Evolutionary conservation across 2,113 vertebrate species (phyloP), one percentile per base, ranked within the genome.

Genomic region (Zosterops pallidus): DNA sequence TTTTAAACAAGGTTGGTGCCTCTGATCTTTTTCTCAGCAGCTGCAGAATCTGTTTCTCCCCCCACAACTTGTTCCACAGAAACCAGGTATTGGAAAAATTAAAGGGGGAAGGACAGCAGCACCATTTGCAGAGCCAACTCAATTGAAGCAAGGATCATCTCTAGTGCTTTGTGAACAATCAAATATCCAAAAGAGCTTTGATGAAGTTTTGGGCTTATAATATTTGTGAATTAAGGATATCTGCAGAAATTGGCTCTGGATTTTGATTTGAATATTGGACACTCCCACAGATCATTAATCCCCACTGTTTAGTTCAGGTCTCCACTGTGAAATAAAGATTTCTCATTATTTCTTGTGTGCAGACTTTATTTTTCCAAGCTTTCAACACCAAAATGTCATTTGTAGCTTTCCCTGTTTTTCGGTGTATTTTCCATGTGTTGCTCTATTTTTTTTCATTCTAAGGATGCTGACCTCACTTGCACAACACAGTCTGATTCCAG

Each of bases 11-110:
- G 95, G 96, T 97, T 97, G 85, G 77, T 95, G 96, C 94, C 96
- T 98, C 98, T 98, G 98, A 98, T 98, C 98, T 98, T 98, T 97
- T 98, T 95, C 94, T 97, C 77, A 83, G 97, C 87, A 97, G 96
- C 94, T 96, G 96, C 91, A 93, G 97, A 97, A 97, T 98, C 97
- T 67, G 94, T 97, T 98, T 97, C 95, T 97, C 76, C 95, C 97
- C 95, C 94, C 91, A 94, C 96, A 96, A 89, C 86, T 78, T 97
- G 94, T 97, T 98, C 95, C 92, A 96, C 83, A 96, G 92, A 94
- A 95, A 89, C 87, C 64, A 91, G 70, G 53, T 96, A 94, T 89
- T 90, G 94, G 92, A 97, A 91, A 96, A 97, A 97, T 93, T 95
- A 96, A 97, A 96, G 90, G 74, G 65, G 75, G 93, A 96, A 90